phyloP scores from a whole-genome alignment of 2,797 vertebrate genomes.

The Petrocephalus schoutedeni region DNA sequence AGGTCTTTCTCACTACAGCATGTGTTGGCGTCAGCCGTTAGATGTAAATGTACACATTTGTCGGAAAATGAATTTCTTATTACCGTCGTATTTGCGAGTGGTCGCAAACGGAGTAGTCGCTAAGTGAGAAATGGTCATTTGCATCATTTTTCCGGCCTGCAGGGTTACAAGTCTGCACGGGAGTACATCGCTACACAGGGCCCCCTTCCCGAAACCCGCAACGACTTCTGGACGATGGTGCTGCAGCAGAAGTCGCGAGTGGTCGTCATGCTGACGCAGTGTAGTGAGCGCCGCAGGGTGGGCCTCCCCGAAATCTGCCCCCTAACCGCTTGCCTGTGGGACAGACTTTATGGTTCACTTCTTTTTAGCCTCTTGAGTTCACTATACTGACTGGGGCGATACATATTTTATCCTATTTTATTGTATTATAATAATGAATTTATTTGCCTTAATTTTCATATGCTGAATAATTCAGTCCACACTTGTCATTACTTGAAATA shows the following conservation, averaged over 20 bases:
- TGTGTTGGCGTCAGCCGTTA: background rate
- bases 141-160: constrained; percentile 2
- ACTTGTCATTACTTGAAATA: background rate
- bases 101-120: background rate
- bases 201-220: constrained; percentile 86
- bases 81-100: background rate
- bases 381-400: background rate
- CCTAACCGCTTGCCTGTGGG: background rate
- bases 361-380: background rate
- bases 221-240: constrained; percentile 97
- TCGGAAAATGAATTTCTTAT: background rate
- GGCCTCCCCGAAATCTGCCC: constrained; percentile 32
- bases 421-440: too few relatives aligned
- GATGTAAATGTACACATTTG: background rate
- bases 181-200: constrained; percentile 97
- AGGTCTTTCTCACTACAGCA: background rate
- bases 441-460: background rate
- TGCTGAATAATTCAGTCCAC: background rate
- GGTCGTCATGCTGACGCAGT: constrained; percentile 95
- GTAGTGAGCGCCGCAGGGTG: constrained; percentile 88
- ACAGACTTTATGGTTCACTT: background rate
- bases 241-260: constrained; percentile 84
- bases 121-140: background rate
- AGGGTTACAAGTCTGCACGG: constrained; percentile 82
- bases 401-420: background rate